phyloP scores from a whole-genome alignment of 1,140 invertebrate species.

The Trichonephila inaurata region DNA sequence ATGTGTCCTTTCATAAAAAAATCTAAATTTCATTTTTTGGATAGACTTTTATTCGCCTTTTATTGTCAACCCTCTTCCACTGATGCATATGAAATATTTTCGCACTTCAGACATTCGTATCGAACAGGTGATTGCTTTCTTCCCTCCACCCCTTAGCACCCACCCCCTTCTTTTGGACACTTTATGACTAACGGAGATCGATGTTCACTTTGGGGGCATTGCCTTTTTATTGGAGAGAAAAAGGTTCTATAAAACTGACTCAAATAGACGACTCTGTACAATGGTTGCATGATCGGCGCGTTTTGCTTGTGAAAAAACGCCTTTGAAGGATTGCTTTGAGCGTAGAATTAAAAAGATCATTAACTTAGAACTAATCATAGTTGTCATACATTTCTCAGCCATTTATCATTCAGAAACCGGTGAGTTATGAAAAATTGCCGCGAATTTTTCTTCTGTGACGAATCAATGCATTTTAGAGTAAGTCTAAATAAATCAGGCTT shows the following conservation, averaged over 20 bases:
- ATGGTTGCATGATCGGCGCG: neutral
- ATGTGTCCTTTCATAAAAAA: slow-evolving; percentile 12
- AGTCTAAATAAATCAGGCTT: too few species aligned
- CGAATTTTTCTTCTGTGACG: too few species aligned
- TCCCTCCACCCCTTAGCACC: neutral
- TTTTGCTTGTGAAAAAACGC: too few species aligned
- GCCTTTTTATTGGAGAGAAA: neutral
- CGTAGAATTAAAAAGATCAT: too few species aligned
- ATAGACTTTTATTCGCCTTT: slow-evolving; percentile 38
- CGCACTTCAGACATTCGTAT: slow-evolving; percentile 21
- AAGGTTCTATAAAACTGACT: neutral
- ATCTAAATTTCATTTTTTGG: slow-evolving; percentile 16
- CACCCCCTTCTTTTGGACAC: neutral
- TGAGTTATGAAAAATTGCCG: too few species aligned
- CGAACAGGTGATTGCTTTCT: slow-evolving; percentile 37
- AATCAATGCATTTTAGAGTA: too few species aligned
- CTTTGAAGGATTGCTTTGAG: too few species aligned
- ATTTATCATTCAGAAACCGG: too few species aligned
- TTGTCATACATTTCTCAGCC: too few species aligned
- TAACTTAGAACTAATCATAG: too few species aligned
- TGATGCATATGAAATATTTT: slow-evolving; percentile 38
- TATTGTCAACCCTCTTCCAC: neutral
- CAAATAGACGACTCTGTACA: neutral
- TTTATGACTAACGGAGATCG: slow-evolving; percentile 37
- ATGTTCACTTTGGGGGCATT: neutral